Base-by-base conservation (phyloP, 2,888 invertebrate species). In the Diplolepis rosae region DNA sequence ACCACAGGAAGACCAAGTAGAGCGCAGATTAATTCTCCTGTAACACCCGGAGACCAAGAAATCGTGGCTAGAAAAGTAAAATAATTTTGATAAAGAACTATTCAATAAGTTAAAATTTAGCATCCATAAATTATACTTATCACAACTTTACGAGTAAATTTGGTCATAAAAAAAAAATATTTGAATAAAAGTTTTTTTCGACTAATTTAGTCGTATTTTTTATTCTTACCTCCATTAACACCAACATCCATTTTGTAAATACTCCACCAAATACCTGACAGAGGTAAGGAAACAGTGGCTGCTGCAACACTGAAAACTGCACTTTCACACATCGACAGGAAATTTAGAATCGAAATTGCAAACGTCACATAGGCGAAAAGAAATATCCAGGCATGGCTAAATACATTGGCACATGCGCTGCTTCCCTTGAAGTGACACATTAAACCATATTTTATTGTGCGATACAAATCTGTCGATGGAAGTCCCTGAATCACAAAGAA, bases 1-100 rank as follows among this genome's bases (percentile, higher is more conserved):
- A 92, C 91, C 48, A 92, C 90, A 5, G 92, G 92, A 69, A 92
- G 88, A 70, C 92, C 92, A 24, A 92, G 85, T 28, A 92, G 85
- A 0, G 92, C 91, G 82, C 92, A 92, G 69, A 92, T 91, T 24
- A 92, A 83, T 82, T 92, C 92, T n/a, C 92, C 92, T 4, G 91
- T 91, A 68, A 92, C 88, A 15, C 90, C 90, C n/a, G 92, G 92
- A 68, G 90, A 88, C 91, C 91, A 92, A 27, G 89, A 79, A 70
- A 91, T 84, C 69, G 87, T 84, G 79, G 90, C 91, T 91, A 77
- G 7, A 77, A n/a, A 77, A 42, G 11, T 4, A 30, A 30, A 24
- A 11, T 32, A 15, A 24, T 22, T 66, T 51, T 50, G 68, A 42
- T 18, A 61, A 15, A 66, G 28, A 69, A 61, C 22, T 56, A 15